phyloP scores from a whole-genome alignment of 2,113 vertebrate species.

The Gambusia holbrooki region DNA sequence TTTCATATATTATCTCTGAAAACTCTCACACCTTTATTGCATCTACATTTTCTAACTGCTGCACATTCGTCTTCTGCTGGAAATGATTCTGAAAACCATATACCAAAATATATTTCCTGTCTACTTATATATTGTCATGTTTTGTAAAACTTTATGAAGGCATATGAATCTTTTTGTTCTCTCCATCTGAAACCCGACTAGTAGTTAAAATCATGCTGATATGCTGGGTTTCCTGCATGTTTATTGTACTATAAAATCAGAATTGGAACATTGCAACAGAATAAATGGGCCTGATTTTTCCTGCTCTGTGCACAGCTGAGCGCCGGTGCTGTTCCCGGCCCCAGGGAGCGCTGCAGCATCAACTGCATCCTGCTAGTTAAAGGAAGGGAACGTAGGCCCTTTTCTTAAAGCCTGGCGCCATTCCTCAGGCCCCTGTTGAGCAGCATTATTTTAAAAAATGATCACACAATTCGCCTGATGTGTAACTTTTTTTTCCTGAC shows the following conservation, averaged over 20 bases:
- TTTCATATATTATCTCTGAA: neutral
- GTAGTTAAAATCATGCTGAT: slow-evolving; percentile 45
- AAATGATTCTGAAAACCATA: neutral
- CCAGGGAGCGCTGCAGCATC: slow-evolving; percentile 38
- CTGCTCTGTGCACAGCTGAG: slow-evolving; percentile 59
- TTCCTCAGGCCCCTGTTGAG: slow-evolving; percentile 23
- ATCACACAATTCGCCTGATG: slow-evolving; percentile 63
- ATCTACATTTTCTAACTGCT: neutral
- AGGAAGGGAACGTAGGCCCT: neutral
- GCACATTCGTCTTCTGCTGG: neutral
- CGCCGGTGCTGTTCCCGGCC: slow-evolving; percentile 7
- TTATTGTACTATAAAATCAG: slow-evolving; percentile 63
- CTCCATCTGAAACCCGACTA: slow-evolving; percentile 23
- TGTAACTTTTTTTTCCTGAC: slow-evolving; percentile 25
- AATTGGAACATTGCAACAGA: slow-evolving; percentile 48
- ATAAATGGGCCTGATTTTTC: slow-evolving; percentile 50
- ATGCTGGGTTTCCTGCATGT: slow-evolving; percentile 30
- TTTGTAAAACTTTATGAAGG: neutral
- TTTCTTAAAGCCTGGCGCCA: slow-evolving; percentile 36
- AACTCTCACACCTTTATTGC: neutral
- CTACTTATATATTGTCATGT: no score
- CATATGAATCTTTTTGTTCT: neutral
- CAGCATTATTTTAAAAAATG: slow-evolving; percentile 37
- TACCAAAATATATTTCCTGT: neutral
- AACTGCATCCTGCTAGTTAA: slow-evolving; percentile 28